Base-by-base conservation (phyloP, 2,888 invertebrate genomes). In the Cerastis leucographa region DNA sequence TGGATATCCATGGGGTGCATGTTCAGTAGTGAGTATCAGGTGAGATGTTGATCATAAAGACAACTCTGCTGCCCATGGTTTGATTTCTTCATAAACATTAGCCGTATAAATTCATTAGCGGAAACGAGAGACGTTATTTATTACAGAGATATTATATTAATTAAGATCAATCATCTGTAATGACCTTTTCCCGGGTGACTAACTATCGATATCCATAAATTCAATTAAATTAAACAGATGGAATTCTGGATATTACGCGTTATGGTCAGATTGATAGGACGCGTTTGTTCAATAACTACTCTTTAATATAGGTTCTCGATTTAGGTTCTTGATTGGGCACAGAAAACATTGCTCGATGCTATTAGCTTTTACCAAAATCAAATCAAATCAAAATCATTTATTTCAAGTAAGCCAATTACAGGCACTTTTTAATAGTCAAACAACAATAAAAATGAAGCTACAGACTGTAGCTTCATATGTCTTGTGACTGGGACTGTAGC, bases 81-180 rank as follows among this genome's bases (percentile, higher is more conserved):
- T 65, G 8, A 14, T 12, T 76, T 46, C 17, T 29, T 59, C 29
- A 54, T 49, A 14, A 19, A 42, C 44, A n/a, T 56, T 19, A 29
- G 1, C 9, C 4, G n/a, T 42, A 54, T 49, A 14, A 19, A 42
- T 51, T 40, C 1, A 44, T 19, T 12, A 19, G 11, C 11, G 22
- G 42, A 2, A 44, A 65, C 35, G 6, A 35, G 7, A 49, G 12
- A 22, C 42, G 35, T 59, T 69, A 51, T 69, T 82, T 64, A 69
- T 82, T 69, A 65, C 40, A n/a, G 7, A 42, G 65, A 59, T 65
- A 69, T 29, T 35, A 19, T 29, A 82, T 69, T 54, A 59, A 82
- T 76, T 56, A 51, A 46, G 29, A 68, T 75, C 65, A 42, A 76
- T 69, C 83, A 83, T 51, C 29, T 54, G 61, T 77, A 76, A 81